Evolutionary conservation across 2,113 vertebrate genomes (phyloP), one percentile per base, ranked within the genome.

Genomic region (Rhadina sibilatrix): DNA sequence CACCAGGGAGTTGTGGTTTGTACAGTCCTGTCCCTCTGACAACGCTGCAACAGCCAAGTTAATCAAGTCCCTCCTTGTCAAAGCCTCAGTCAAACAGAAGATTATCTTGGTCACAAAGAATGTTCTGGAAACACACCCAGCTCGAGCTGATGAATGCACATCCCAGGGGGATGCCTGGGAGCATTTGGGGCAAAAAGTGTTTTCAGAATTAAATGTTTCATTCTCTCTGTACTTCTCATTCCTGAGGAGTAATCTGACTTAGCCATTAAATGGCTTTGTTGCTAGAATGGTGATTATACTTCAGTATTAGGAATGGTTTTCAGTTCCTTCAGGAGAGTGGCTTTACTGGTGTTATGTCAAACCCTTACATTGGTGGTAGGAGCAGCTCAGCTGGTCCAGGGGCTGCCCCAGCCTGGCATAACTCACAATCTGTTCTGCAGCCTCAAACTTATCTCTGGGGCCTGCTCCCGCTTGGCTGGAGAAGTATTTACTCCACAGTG

Each of bases 51-150:
- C 11, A 38, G 86, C 86, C 83, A 56, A 68, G n/a, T n/a, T 46
- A 37, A 56, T 56, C 40, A 12, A 56, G 31, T 2, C 64, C 3
- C 1, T 54, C 44, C 64, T 54, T 33, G 35, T 87, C 14, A 4
- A 68, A 52, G 24, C 25, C 53, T 74, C 77, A 68, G 60, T 70
- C 47, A 64, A 53, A 66, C 11, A 20, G 2, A 30, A 53, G 37
- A 87, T 96, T 68, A 46, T 47, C 89, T 89, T 68, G 65, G 65
- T 82, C 72, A 60, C 74, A 79, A 94, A 84, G 83, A 89, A 89
- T 79, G 91, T 38, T n/a, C 50, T 79, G 65, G 72, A 64, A 75
- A 50, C 87, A 78, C 89, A 82, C n/a, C 69, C 93, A 66, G 42
- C 60, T 74, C 53, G 2, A 15, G 76, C 37, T n/a, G 53, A 49